Base-by-base conservation (phyloP, 1,140 invertebrate genomes). In the Zaprionus lachaisei region DNA sequence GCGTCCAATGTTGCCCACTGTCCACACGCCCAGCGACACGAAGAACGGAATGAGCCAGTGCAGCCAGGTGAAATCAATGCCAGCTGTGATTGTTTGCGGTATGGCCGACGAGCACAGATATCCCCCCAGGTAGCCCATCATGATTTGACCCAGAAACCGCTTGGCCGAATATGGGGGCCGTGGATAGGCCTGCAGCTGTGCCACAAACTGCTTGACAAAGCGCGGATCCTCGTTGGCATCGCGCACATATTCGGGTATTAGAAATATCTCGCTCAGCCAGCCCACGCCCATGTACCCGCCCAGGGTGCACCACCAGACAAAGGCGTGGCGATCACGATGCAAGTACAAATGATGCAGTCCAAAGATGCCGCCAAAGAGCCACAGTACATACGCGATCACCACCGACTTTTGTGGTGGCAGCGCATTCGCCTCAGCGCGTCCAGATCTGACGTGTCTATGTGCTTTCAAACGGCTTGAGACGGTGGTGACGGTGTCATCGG, bases 311-410 rank as follows among this genome's bases (percentile, higher is more conserved):
- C 96, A 97, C 95, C 97, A 98, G 0, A 98, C 93, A 86, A 99
- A 97, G 0, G 97, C 98, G 85, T 99, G 98, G n/a, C 95, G 94
- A 92, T 99, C 97, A 65, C 98, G 93, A 54, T 95, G 95, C 51
- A 99, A 93, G 92, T 99, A 99, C 83, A 99, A 95, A 92, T 99
- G 97, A 93, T 99, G 98, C 2, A 97, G 92, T 1, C 98, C 98
- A 77, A 97, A 96, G 79, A 97, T 93, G 11, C 98, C 98, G 38
- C 97, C 97, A 73, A 98, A 94, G 0, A 98, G 83, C 98, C 98
- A 99, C 17, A 97, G 93, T 17, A 98, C 49, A 92, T 98, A 98
- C 0, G 98, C 95, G 75, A 95, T 72, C 31, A 95, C 81, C n/a
- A 96, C 91, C 70, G 96, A 97, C 91, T 97, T 97, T 66, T 94